Conservation (phyloP, 1,140 invertebrate genomes). For the Galendromus occidentalis region DNA sequence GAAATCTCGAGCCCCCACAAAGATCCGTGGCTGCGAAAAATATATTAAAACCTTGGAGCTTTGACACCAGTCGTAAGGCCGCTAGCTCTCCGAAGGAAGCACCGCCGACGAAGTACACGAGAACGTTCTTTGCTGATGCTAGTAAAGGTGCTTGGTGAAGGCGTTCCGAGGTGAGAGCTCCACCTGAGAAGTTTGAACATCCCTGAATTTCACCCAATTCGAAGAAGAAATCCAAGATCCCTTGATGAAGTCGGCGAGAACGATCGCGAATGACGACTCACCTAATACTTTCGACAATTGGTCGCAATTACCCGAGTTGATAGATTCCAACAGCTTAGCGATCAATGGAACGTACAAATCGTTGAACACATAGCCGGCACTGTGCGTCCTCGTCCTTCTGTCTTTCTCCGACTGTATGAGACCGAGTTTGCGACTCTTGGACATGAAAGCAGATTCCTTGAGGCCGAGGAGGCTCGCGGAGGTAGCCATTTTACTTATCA, state of each 20-base stretch:
- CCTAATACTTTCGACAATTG: not conserved
- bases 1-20: slow-evolving; percentile 4
- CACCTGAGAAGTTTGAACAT: no score
- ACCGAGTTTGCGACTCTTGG: not conserved
- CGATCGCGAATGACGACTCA: not conserved
- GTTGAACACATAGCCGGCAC: not conserved
- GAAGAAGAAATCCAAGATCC: no score
- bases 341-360: slow-evolving; percentile 5
- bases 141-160: not conserved
- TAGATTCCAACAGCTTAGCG: not conserved
- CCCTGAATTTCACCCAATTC: no score
- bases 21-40: not conserved
- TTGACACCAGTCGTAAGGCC: slow-evolving; percentile 6
- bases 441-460: not conserved
- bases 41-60: slow-evolving; percentile 5
- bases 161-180: not conserved
- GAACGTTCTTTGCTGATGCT: not conserved
- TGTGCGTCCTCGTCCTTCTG: not conserved
- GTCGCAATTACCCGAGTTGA: not conserved
- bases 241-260: no score
- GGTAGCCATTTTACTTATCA: not conserved
- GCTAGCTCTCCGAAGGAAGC: not conserved
- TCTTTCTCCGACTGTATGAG: not conserved
- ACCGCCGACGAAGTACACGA: slow-evolving; percentile 1
- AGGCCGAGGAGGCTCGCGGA: not conserved